Conservation (phyloP, 2,888 invertebrate genomes). For the Drosophila suboccidentalis region DNA sequence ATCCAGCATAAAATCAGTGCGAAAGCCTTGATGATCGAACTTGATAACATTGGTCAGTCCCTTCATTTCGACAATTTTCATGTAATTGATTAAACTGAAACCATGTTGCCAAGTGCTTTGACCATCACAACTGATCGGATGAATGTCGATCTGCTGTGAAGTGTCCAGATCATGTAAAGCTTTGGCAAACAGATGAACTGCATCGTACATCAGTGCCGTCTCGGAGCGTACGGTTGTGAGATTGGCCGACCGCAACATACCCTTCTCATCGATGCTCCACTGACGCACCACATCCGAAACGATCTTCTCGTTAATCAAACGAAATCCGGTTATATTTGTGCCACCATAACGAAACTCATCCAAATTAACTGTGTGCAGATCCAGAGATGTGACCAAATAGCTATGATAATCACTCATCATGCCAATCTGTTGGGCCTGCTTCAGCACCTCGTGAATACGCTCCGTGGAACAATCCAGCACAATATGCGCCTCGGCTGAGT, state of each 20-base stretch:
- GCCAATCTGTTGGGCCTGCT: slow-evolving; percentile 97
- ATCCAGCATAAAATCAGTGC: slow-evolving; percentile 96
- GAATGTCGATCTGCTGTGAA: slow-evolving; percentile 95
- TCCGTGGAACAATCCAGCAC: slow-evolving; percentile 96
- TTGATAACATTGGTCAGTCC: slow-evolving; percentile 97
- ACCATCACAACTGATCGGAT: slow-evolving; percentile 94
- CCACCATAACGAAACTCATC: slow-evolving; percentile 98
- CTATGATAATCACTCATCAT: slow-evolving; percentile 99
- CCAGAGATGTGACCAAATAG: slow-evolving; percentile 96
- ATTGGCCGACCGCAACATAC: slow-evolving; percentile 87
- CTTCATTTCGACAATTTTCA: slow-evolving; percentile 97
- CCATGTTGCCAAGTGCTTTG: slow-evolving; percentile 97
- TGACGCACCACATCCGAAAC: slow-evolving; percentile 92
- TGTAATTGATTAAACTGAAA: slow-evolving; percentile 97
- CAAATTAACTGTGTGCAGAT: slow-evolving; percentile 95
- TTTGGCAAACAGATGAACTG: slow-evolving; percentile 96
- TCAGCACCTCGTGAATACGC: slow-evolving; percentile 93
- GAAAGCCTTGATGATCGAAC: slow-evolving; percentile 97
- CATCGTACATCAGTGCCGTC: slow-evolving; percentile 98
- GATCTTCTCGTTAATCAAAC: slow-evolving; percentile 94
- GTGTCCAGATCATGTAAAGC: slow-evolving; percentile 96
- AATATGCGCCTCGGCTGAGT: slow-evolving; percentile 95
- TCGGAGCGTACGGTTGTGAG: slow-evolving; percentile 88
- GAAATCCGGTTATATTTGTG: slow-evolving; percentile 97
- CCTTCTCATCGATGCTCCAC: slow-evolving; percentile 92